phyloP scores from a whole-genome alignment of 2,113 vertebrate genomes.

The Pygoscelis antarcticus region DNA sequence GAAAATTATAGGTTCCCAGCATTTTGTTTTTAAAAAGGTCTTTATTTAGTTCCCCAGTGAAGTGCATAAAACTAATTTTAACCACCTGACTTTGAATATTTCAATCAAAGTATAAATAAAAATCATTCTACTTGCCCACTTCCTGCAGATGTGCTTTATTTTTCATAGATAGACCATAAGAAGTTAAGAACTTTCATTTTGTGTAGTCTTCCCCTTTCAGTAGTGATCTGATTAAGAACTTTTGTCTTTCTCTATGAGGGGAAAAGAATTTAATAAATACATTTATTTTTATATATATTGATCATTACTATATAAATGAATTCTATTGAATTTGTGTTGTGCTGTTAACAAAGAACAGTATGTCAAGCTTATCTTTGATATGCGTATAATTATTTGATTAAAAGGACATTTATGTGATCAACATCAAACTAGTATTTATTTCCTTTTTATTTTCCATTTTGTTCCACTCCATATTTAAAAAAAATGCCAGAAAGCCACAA shows the following conservation, averaged over 20 bases:
- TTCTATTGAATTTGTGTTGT: neutral
- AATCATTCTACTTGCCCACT: neutral
- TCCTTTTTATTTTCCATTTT: neutral
- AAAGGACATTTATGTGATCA: neutral
- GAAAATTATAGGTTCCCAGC: neutral
- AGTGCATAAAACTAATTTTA: neutral
- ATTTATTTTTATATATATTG: neutral
- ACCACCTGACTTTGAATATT: neutral
- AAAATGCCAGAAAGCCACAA: neutral
- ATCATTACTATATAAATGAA: neutral
- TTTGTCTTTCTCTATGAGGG: neutral
- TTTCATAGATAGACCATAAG: neutral
- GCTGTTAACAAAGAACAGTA: neutral
- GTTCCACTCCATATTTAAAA: neutral
- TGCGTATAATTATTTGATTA: neutral
- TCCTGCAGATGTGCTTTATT: neutral
- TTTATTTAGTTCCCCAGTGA: neutral
- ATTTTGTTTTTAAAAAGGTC: neutral
- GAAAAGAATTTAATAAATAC: neutral
- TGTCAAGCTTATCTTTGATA: neutral
- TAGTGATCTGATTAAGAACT: neutral
- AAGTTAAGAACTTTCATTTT: neutral
- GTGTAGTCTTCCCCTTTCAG: neutral
- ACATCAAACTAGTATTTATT: neutral
- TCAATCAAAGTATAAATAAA: neutral